Percentiles rank a stretch among this genome's conserved stretches.
phyloP scores from a whole-genome alignment of 2,113 vertebrate species.

The Fregata magnificens region DNA sequence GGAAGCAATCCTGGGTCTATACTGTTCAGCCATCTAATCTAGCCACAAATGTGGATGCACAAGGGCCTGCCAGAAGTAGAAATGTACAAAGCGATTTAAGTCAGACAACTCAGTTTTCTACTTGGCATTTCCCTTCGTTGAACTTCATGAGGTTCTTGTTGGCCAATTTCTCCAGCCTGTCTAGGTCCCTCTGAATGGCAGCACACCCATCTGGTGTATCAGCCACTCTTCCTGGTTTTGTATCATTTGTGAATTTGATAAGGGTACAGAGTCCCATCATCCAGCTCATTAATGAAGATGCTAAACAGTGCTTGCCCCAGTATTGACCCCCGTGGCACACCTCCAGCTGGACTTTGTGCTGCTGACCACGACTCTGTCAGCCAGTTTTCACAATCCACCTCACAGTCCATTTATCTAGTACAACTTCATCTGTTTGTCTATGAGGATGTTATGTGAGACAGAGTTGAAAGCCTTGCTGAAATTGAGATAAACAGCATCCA shows the following conservation, averaged over 20 bases:
- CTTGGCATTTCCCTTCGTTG: not conserved
- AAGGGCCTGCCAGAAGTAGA: not conserved
- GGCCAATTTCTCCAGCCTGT: not conserved
- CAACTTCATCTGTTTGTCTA: not conserved
- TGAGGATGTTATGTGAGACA: not conserved
- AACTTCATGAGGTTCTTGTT: not conserved
- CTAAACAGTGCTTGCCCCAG: not conserved
- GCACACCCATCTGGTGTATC: not conserved
- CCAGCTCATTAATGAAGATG: not conserved
- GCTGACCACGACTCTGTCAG: not conserved
- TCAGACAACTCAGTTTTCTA: not conserved
- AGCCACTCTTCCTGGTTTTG: not conserved
- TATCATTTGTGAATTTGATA: not conserved
- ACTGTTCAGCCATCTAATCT: not conserved
- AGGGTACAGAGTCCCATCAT: not conserved
- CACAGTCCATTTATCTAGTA: not conserved
- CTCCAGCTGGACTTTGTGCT: not conserved
- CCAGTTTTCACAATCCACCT: not conserved
- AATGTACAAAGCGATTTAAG: not conserved
- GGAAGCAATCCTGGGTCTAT: not conserved
- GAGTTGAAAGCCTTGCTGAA: not conserved
- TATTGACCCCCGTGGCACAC: not conserved
- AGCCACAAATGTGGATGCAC: not conserved
- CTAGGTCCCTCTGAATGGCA: not conserved
- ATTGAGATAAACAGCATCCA: not conserved